Conservation (phyloP, 2,113 vertebrate species). For the Rattus rattus region DNA sequence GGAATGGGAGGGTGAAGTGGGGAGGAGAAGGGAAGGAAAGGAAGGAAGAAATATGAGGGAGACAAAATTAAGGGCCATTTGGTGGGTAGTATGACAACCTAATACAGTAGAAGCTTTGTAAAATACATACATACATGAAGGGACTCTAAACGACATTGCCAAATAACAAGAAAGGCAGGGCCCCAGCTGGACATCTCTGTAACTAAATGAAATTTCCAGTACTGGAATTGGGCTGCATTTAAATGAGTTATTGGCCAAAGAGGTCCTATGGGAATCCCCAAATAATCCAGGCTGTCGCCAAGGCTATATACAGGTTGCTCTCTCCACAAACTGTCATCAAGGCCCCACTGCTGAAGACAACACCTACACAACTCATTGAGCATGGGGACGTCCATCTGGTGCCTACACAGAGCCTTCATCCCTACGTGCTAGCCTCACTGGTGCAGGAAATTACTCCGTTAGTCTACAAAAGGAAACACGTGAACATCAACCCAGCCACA, state of each 20-base stretch:
- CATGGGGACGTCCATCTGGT: neutral
- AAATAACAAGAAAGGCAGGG: neutral
- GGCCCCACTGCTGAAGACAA: neutral
- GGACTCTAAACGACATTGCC: neutral
- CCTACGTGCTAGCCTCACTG: neutral
- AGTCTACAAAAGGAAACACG: neutral
- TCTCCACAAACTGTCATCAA: neutral
- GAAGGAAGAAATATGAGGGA: neutral
- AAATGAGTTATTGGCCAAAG: neutral
- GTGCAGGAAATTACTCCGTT: neutral
- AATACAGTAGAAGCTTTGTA: neutral
- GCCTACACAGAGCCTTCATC: neutral
- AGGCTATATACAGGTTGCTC: neutral
- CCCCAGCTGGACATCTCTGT: neutral
- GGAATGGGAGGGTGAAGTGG: neutral
- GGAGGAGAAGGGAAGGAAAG: neutral
- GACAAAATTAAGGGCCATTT: neutral
- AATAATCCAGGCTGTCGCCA: neutral
- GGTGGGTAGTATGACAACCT: neutral
- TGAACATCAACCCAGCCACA: neutral
- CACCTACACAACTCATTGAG: neutral
- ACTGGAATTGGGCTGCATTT: neutral
- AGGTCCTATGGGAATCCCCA: neutral
- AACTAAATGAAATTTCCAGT: neutral
- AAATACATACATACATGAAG: neutral